Evolutionary conservation across 2,888 invertebrate genomes (phyloP).

Genomic region (Altica lythri): DNA sequence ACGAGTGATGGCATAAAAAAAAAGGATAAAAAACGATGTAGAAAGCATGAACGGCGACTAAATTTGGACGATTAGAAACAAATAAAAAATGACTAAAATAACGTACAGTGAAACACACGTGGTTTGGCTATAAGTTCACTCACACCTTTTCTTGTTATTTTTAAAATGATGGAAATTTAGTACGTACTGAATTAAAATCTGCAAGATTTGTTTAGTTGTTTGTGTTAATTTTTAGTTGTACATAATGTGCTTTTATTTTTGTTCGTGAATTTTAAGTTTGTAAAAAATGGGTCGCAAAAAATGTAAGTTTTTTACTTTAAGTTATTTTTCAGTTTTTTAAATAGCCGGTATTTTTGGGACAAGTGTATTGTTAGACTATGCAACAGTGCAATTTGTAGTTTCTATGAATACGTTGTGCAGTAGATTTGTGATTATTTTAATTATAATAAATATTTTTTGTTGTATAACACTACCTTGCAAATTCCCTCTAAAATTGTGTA

Average conservation of each 20-base stretch:
- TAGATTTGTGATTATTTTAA: no score
- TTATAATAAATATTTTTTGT: no score
- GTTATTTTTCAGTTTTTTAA: constrained; percentile 6
- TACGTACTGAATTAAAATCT: no score
- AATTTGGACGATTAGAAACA: constrained; percentile 16
- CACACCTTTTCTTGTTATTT: constrained; percentile 9
- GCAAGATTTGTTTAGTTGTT: no score
- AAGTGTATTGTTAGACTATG: constrained; percentile 15
- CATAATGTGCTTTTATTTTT: neutral
- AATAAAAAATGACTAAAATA: neutral
- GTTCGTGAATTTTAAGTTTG: neutral
- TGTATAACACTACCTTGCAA: no score
- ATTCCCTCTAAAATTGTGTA: no score
- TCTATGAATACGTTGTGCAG: no score
- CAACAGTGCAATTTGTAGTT: constrained; percentile 5
- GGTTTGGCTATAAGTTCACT: constrained; percentile 1
- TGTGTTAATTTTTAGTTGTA: no score
- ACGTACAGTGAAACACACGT: constrained; percentile 12
- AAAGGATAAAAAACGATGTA: constrained; percentile 10
- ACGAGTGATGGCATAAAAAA: no score
- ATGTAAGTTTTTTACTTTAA: constrained; percentile 18
- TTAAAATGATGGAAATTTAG: constrained; percentile 1
- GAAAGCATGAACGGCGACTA: constrained; percentile 18
- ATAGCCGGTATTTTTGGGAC: constrained; percentile 1
- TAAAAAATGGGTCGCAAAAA: constrained; percentile 20